Base-by-base conservation (phyloP, 2,113 vertebrate species). In the Procapra przewalskii region DNA sequence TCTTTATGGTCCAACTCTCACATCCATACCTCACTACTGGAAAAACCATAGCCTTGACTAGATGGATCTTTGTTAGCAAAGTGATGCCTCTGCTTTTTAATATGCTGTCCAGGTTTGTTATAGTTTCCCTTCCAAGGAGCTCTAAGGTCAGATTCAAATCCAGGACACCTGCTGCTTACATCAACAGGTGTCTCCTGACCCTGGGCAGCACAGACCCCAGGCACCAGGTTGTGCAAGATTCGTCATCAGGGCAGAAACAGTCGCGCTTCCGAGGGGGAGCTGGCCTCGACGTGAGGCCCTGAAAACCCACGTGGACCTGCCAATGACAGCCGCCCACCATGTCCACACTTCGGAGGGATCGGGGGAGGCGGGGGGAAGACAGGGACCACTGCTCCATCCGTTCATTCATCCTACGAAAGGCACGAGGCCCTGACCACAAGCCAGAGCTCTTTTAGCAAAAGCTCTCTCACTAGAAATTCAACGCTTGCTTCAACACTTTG, bases 281-380 rank as follows among this genome's bases (percentile, higher is more conserved):
- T 1, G 4, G 43, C 43, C 71, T 17, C 1, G 2, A 43, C n/a
- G 0, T 23, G 31, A 43, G 29, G 81, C 8, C 29, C 16, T 17
- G 91, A 40, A 90, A 64, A 31, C 8, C 55, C 87, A 67, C 13
- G 0, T 3, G 4, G 40, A 25, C 45, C 62, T 27, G 23, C 25
- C 27, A 1, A 31, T 27, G 3, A 40, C 25, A n/a, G 45, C 23
- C 5, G 6, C 45, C 31, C 21, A 0, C 79, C 11, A 6, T 3
- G 16, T 4, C 1, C 8, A 3, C 4, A 1, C 3, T 3, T 2
- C 16, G 0, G 21, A 14, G 55, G 7, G 27, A 17, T 1, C 1
- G 0, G 75, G 16, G 31, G 25, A 3, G 2, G 45, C 4, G 3
- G 27, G 14, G 9, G 11, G 59, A 0, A 0, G 12, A 2, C 5